Percentiles rank a stretch among this genome's conserved stretches.
Evolutionary conservation across 2,888 invertebrate species (phyloP).

Genomic region (Plebejus melissa): DNA sequence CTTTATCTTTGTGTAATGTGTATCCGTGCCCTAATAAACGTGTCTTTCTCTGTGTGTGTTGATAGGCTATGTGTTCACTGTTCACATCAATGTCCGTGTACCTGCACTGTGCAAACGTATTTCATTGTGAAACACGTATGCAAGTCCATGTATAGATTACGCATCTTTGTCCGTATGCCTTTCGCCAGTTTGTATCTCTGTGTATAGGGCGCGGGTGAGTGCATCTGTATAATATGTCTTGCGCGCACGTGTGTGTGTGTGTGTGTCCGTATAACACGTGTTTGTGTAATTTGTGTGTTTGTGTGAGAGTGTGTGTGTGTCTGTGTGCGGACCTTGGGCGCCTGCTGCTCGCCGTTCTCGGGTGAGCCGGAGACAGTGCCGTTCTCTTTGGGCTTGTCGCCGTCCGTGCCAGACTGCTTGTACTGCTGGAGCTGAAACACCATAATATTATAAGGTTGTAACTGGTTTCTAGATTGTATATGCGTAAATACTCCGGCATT

Average conservation of each 20-base stretch:
- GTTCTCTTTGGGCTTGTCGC: slow-evolving; percentile 87
- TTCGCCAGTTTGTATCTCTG: background rate
- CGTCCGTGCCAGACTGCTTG: slow-evolving; percentile 83
- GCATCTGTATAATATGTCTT: too few species aligned
- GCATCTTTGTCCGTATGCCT: background rate
- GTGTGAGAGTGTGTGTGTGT: slow-evolving; percentile 5
- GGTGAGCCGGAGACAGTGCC: slow-evolving; percentile 83
- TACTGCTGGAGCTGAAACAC: slow-evolving; percentile 86
- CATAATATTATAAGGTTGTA: too few species aligned
- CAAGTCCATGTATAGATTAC: background rate
- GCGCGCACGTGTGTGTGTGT: background rate
- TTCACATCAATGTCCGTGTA: too few species aligned
- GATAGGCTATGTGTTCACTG: too few species aligned
- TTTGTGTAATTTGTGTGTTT: background rate
- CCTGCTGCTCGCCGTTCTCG: slow-evolving; percentile 74
- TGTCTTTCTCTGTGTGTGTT: too few species aligned
- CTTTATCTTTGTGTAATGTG: too few species aligned
- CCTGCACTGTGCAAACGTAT: too few species aligned
- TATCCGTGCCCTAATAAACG: too few species aligned
- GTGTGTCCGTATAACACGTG: background rate
- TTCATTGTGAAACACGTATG: background rate
- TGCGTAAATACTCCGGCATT: too few species aligned
- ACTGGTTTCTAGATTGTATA: too few species aligned
- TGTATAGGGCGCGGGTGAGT: background rate
- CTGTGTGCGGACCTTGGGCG: slow-evolving; percentile 67